Percentiles rank a stretch among this genome's conserved stretches.
These are phyloP conservation scores for Rhagium mordax DNA, from an alignment of 2,888 invertebrate species.

Conservation along the genomic window DNA sequence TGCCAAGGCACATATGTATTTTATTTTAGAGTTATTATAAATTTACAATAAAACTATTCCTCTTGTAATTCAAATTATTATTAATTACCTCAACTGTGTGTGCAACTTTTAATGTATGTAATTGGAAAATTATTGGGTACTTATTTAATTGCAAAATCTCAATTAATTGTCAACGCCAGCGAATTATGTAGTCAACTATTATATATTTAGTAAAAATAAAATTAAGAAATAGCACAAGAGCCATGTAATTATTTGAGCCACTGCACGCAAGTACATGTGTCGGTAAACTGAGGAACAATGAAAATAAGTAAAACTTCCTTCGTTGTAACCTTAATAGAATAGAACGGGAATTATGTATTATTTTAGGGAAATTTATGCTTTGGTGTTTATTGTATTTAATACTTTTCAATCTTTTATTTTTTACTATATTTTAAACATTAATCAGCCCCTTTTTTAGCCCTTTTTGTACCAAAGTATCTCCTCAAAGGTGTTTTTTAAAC, in stretches of 20 bases:
- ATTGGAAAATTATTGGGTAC: conserved; percentile 18
- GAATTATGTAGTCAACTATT: conserved; percentile 15
- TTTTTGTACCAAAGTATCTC: no score
- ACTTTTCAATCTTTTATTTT: no score
- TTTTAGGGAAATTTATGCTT: not conserved
- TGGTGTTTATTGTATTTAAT: not conserved
- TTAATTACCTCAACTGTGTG: not conserved
- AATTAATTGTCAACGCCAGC: conserved; percentile 24
- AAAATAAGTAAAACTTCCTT: conserved; percentile 31
- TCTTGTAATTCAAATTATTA: not conserved
- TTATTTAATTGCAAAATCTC: conserved; percentile 27
- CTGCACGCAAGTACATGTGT: conserved; percentile 43
- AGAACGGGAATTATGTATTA: not conserved
- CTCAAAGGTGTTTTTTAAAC: no score
- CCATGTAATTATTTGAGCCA: conserved; percentile 42
- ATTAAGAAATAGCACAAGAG: conserved; percentile 41
- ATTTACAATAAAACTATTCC: not conserved
- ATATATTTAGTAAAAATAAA: conserved; percentile 17
- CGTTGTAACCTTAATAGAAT: conserved; percentile 30
- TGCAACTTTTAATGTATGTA: conserved; percentile 1
- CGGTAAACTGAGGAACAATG: conserved; percentile 32
- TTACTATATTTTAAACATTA: no score
- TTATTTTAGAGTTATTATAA: no score
- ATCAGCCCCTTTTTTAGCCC: no score
- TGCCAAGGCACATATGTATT: no score